Evolutionary conservation across 2,113 vertebrate genomes (phyloP), one percentile per base, ranked within the genome.

Genomic region (Poeciliopsis turrubarensis): DNA sequence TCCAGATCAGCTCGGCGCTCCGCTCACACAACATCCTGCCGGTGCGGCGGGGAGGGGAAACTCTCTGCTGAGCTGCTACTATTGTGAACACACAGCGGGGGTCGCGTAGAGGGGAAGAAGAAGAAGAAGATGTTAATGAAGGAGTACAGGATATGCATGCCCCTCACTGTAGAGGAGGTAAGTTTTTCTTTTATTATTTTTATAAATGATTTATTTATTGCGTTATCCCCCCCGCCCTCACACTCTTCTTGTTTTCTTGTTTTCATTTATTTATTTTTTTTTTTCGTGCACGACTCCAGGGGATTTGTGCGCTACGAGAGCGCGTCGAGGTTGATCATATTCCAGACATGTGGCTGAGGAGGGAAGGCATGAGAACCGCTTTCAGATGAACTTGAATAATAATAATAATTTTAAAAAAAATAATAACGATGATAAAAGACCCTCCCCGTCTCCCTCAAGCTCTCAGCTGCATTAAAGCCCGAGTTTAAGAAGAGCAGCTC

Each of bases 131-230:
- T 98, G 97, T 94, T 98, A 94, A 94, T 97, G 93, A 98, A 98
- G 94, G 97, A 98, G 95, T 98, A 97, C 91, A 94, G 97, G 94
- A 98, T 98, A 96, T 98, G 97, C 86, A 98, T 98, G 97, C 97
- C 97, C 37, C 94, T 98, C 87, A 97, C 97, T 57, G 97, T 98
- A 72, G 97, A 97, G 78, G 97, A 98, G 96, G 97, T 98, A 94
- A 95, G 96, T 91, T 77, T 37, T 37, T 34, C 9, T 34, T 34
- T 37, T 11, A 37, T 2, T 37, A 29, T 37, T 37, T 15, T 51
- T 54, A 9, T 7, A 17, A 5, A 5, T 17, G 11, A 22, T 11
- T 57, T 57, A 41, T 41, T 41, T 41, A 41, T 57, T 25, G 79
- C 0, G 1, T 32, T 34, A 9, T 34, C 34, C 9, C 9, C n/a